phyloP scores from a whole-genome alignment of 2,113 vertebrate species.

The Bubo bubo region DNA sequence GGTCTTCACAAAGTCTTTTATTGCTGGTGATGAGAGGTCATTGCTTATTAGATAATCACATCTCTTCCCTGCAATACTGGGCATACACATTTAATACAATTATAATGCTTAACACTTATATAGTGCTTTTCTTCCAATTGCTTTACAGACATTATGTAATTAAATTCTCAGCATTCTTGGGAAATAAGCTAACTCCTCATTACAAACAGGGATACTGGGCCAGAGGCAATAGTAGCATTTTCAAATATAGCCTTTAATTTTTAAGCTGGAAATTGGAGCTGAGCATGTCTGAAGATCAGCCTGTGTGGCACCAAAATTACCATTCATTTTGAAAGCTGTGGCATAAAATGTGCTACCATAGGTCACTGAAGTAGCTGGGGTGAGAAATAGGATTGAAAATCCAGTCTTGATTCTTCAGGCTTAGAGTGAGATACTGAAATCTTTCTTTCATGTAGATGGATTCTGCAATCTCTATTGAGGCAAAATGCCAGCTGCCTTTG shows the following conservation, averaged over 20 bases:
- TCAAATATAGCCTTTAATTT: constrained; percentile 32
- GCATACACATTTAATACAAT: constrained; percentile 51
- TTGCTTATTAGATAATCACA: constrained; percentile 60
- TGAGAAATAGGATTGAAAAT: constrained; percentile 39
- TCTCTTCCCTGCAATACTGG: constrained; percentile 38
- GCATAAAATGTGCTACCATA: neutral
- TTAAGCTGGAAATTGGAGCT: constrained; percentile 20
- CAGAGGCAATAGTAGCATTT: constrained; percentile 21
- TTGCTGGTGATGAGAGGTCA: constrained; percentile 50
- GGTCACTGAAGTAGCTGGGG: neutral
- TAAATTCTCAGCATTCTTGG: constrained; percentile 63
- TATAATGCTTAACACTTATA: constrained; percentile 54
- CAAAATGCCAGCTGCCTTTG: constrained; percentile 30
- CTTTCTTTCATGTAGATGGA: neutral
- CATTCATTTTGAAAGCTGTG: constrained; percentile 2
- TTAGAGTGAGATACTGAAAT: constrained; percentile 32
- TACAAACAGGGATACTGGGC: constrained; percentile 21
- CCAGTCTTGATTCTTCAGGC: constrained; percentile 6
- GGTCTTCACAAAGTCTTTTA: constrained; percentile 39
- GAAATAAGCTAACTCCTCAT: constrained; percentile 57
- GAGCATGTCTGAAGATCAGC: neutral
- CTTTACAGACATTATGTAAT: constrained; percentile 62
- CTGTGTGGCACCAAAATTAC: neutral
- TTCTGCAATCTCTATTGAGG: constrained; percentile 15
- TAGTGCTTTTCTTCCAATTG: constrained; percentile 51